phyloP scores from a whole-genome alignment of 1,140 invertebrate species.

The Globodera rostochiensis region DNA sequence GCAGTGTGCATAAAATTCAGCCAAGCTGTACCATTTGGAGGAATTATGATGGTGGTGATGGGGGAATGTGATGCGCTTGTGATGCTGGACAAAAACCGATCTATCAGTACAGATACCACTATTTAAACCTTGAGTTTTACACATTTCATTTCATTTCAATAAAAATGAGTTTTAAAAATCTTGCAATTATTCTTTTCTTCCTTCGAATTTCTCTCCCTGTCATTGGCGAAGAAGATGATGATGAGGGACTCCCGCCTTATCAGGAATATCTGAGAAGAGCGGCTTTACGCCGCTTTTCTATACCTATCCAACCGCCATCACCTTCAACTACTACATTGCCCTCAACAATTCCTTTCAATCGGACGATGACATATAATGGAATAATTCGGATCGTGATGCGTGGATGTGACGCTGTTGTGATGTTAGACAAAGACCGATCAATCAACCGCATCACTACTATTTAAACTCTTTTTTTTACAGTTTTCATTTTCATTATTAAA shows the following conservation, averaged over 20 bases:
- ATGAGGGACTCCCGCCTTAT: too few species aligned
- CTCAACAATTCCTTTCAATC: neutral
- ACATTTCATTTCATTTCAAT: neutral
- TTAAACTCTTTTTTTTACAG: too few species aligned
- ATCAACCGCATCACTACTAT: too few species aligned
- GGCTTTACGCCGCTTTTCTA: too few species aligned
- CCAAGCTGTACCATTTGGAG: constrained; percentile 21
- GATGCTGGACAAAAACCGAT: constrained; percentile 23
- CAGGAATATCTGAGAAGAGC: too few species aligned
- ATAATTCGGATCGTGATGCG: too few species aligned
- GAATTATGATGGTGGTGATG: constrained; percentile 20
- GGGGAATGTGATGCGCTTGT: constrained; percentile 11
- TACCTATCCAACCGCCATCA: neutral
- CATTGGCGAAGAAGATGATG: too few species aligned
- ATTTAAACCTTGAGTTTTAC: neutral
- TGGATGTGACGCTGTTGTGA: too few species aligned
- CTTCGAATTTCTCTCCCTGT: neutral
- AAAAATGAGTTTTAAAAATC: neutral
- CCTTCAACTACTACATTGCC: neutral
- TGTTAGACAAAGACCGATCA: too few species aligned
- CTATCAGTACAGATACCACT: neutral
- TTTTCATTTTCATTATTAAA: too few species aligned
- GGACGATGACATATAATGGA: too few species aligned
- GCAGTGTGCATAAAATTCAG: constrained; percentile 29
- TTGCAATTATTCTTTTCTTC: neutral